These are phyloP conservation scores for Hepsetus odoe DNA, from an alignment of 2,113 vertebrate species.

Conservation along the genomic window DNA sequence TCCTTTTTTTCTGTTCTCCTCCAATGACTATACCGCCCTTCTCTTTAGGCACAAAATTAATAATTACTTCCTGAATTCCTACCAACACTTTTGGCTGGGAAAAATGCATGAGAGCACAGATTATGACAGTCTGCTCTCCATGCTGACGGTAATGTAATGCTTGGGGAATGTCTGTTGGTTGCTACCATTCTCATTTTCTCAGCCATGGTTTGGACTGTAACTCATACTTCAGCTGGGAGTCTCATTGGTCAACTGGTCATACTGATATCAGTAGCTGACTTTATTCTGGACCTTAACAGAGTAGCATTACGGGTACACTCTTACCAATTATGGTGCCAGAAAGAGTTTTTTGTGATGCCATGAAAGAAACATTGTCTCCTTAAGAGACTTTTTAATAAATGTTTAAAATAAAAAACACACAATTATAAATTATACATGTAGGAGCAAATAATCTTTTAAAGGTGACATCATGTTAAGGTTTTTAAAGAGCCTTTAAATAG, in stretches of 20 bases:
- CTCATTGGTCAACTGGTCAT: constrained; percentile 80
- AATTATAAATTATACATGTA: no score
- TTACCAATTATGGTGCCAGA: no score
- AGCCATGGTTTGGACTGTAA: constrained; percentile 73
- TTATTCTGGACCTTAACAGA: background rate
- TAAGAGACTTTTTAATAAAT: no score
- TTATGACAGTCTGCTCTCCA: constrained; percentile 94
- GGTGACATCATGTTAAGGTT: no score
- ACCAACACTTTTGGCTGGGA: constrained; percentile 95
- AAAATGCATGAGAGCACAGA: constrained; percentile 95
- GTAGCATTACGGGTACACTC: no score
- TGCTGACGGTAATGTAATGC: constrained; percentile 95
- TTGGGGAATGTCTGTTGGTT: constrained; percentile 67
- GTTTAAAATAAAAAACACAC: no score
- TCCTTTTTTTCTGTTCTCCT: constrained; percentile 54
- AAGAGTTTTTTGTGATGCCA: no score
- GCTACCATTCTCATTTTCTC: constrained; percentile 59
- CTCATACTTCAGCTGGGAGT: constrained; percentile 61
- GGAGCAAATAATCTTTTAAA: no score
- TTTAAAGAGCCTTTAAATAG: no score
- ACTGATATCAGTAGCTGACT: background rate
- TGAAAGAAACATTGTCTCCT: no score
- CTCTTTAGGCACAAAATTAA: constrained; percentile 97
- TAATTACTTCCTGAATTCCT: constrained; percentile 98
- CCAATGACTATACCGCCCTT: constrained; percentile 76